Percentiles rank a stretch among this genome's conserved stretches.
phyloP scores from a whole-genome alignment of 2,888 invertebrate genomes.

The Ceratothoa steindachneri region DNA sequence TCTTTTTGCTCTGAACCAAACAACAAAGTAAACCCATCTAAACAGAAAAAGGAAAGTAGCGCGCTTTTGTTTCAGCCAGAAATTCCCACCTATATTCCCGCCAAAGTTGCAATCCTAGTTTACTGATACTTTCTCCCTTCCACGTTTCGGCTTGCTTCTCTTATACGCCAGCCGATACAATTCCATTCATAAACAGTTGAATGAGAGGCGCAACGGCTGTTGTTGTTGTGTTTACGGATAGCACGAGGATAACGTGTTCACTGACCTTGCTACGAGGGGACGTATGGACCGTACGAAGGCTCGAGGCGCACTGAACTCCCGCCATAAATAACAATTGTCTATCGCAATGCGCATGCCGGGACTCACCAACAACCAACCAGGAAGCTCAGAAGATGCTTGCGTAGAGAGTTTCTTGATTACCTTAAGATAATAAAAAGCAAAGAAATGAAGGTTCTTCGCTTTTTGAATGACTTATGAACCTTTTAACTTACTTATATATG shows the following conservation, averaged over 20 bases:
- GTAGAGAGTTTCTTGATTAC: neutral
- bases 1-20: no score
- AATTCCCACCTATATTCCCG: no score
- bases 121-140: no score
- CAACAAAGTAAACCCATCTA: no score
- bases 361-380: conserved; percentile 3
- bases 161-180: conserved; percentile 11
- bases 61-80: no score
- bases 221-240: conserved; percentile 1
- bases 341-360: conserved; percentile 4
- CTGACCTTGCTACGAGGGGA: conserved; percentile 13
- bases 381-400: conserved; percentile 2
- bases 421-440: neutral
- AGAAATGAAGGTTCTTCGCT: no score
- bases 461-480: no score
- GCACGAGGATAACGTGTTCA: conserved; percentile 12
- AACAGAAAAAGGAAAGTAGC: no score
- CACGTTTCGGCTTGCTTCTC: no score
- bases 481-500: no score
- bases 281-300: conserved; percentile 8
- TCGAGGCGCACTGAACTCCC: conserved; percentile 12
- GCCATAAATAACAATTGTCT: conserved; percentile 8
- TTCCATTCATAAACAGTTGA: conserved; percentile 8
- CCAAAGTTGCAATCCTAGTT: no score
- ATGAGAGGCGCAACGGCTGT: neutral